Conservation (phyloP, 2,113 vertebrate genomes). For the Sturnus vulgaris region DNA sequence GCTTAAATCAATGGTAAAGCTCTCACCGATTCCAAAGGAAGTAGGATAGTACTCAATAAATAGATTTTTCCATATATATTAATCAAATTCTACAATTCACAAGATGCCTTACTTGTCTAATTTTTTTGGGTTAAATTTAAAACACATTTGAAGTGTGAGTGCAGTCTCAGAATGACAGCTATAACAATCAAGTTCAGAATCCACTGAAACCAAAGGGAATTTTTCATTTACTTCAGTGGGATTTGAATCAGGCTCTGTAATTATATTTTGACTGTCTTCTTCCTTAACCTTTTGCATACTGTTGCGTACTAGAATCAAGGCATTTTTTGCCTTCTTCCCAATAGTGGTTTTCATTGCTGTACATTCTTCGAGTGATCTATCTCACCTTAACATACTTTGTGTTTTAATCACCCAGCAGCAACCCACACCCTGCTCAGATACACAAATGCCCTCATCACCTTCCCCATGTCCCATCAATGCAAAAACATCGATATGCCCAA, state of each 20-base stretch:
- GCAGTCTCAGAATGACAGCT: not conserved
- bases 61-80: not conserved
- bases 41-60: not conserved
- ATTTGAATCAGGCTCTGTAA: constrained; percentile 21
- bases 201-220: not conserved
- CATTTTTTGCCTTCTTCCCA: not conserved
- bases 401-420: constrained; percentile 26
- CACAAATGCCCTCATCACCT: not conserved
- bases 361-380: constrained; percentile 23
- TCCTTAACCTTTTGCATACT: constrained; percentile 5
- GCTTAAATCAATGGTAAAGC: not conserved
- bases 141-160: not conserved
- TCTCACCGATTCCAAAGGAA: not conserved
- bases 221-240: not conserved
- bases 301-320: not conserved
- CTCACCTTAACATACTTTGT: not conserved
- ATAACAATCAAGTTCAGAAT: not conserved
- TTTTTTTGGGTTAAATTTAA: constrained; percentile 37
- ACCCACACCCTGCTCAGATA: not conserved
- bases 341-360: constrained; percentile 2
- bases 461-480: not conserved
- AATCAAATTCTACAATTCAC: not conserved
- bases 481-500: not conserved
- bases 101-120: not conserved
- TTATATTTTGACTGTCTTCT: constrained; percentile 1